Base-by-base conservation (phyloP, 2,888 invertebrate species). In the Notocelia uddmanniana region DNA sequence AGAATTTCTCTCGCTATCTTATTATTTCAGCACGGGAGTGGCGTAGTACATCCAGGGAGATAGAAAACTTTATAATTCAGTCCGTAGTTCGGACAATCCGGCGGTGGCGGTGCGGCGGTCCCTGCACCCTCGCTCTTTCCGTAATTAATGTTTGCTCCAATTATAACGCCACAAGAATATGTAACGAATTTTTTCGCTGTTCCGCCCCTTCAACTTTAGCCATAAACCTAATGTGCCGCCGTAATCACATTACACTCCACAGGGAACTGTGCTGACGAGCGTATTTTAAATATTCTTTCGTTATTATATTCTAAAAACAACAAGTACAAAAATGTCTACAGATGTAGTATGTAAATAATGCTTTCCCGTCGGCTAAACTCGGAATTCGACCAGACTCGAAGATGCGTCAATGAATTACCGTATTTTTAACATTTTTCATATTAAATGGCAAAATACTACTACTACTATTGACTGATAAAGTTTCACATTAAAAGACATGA, bases 131-230 rank as follows among this genome's bases (percentile, higher is more conserved):
- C 76, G 82, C 83, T 83, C 79, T 83, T 80, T 80, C 76, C 80
- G 79, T 87, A 88, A 88, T 88, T 86, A 87, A 87, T 86, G 83
- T 88, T 88, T 88, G 84, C 85, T 85, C 81, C 83, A 86, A 89
- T 89, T 87, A 87, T 85, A 84, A 85, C 81, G 79, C 80, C 76
- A 74, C 75, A 74, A 69, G 76, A 82, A 84, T 81, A 80, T 76
- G 79, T 80, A 59, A 72, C 67, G 59, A 59, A 62, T 72, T 72
- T 72, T 72, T 72, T 66, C 63, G 45, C 41, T 52, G 60, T 72
- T 67, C 58, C 41, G 66, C 66, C 66, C 67, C 66, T 66, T 72
- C 67, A 72, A 67, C 60, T 72, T 71, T 60, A 55, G 48, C 45
- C 54, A 41, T 67, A 72, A 72, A 60, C 23, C 48, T 60, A 67